Conservation (phyloP, 2,888 invertebrate genomes). For the Drosophila nigricruria region DNA sequence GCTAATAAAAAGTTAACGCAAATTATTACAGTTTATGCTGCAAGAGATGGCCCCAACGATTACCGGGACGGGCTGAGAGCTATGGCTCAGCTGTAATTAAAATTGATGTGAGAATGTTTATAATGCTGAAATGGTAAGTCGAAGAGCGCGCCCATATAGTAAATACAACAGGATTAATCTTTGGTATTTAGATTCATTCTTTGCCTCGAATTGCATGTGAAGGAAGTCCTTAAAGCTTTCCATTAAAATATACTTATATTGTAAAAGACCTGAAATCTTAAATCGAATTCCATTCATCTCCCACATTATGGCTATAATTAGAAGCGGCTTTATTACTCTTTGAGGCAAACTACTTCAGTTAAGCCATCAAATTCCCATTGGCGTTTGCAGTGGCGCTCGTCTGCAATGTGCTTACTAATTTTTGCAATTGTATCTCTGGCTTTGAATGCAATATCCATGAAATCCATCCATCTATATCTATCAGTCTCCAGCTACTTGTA, state of each 20-base stretch:
- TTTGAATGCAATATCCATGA: constrained; percentile 50
- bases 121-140: background rate
- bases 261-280: background rate
- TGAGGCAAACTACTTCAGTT: constrained; percentile 49
- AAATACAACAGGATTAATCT: background rate
- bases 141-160: background rate
- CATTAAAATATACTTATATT: background rate
- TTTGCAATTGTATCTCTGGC: constrained; percentile 67
- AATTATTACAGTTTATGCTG: constrained; percentile 67
- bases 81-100: constrained; percentile 53
- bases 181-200: background rate
- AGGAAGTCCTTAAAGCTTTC: background rate
- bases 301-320: constrained; percentile 16
- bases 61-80: background rate
- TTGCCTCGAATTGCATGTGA: background rate
- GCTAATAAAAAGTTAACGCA: constrained; percentile 56
- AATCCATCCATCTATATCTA: constrained; percentile 39
- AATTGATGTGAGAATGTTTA: constrained; percentile 47
- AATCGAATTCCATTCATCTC: background rate
- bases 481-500: constrained; percentile 60
- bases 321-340: constrained; percentile 39
- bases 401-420: constrained; percentile 67
- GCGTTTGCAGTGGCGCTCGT: constrained; percentile 41
- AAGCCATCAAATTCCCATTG: constrained; percentile 40
- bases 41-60: constrained; percentile 45